Conservation (phyloP, 2,888 invertebrate genomes). For the Gandaritis pyraliata region DNA sequence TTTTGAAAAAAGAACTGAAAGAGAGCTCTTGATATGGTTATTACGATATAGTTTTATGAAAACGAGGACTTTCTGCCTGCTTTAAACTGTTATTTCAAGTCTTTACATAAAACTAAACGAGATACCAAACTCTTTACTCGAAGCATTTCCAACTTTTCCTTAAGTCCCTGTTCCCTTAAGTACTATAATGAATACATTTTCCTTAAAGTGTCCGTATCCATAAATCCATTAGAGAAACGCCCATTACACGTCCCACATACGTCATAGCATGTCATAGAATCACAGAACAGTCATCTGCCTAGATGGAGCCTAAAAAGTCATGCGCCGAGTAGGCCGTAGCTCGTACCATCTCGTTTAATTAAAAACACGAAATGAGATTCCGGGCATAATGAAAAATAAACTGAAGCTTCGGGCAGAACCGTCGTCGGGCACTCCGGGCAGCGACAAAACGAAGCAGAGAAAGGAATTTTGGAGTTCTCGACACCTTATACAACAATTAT, state of each 20-base stretch:
- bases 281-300: too few relatives aligned
- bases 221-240: conserved; percentile 27
- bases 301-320: conserved; percentile 31
- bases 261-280: conserved; percentile 27
- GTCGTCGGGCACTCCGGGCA: conserved; percentile 34
- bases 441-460: conserved; percentile 44
- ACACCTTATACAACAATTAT: conserved; percentile 41
- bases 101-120: too few relatives aligned
- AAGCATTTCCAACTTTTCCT: not conserved
- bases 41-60: too few relatives aligned
- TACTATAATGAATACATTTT: conserved; percentile 12
- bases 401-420: conserved; percentile 38
- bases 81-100: too few relatives aligned
- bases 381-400: conserved; percentile 53
- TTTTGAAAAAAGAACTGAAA: not conserved
- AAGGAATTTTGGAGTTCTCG: conserved; percentile 38
- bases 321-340: conserved; percentile 31
- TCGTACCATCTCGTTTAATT: conserved; percentile 46
- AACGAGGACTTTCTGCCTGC: too few relatives aligned
- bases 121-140: too few relatives aligned
- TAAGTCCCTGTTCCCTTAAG: conserved; percentile 6
- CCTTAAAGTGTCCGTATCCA: conserved; percentile 12
- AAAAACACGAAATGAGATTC: conserved; percentile 49
- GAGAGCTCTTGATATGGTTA: too few relatives aligned
- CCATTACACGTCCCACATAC: conserved; percentile 23